A percentile compares a stretch with the other conserved stretches of the same genome.
Evolutionary conservation across 1,140 invertebrate species (phyloP).

Genomic region (Ips nitidus): DNA sequence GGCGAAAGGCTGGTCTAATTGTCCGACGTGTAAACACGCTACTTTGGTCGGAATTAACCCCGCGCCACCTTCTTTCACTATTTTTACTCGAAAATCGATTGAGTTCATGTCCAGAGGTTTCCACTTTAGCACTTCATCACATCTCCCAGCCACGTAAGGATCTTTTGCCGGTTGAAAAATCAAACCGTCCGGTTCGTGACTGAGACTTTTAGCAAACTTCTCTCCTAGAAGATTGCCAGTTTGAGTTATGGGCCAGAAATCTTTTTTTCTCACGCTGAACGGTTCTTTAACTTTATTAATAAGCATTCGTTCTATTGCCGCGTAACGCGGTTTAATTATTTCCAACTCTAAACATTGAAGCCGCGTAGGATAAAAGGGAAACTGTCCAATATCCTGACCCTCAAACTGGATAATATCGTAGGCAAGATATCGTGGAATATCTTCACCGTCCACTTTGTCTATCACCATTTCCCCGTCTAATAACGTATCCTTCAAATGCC

Average conservation of each 20-base stretch:
- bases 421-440: conserved; percentile 86
- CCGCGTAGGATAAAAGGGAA: conserved; percentile 74
- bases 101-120: conserved; percentile 93
- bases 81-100: conserved; percentile 91
- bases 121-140: conserved; percentile 92
- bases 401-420: conserved; percentile 94
- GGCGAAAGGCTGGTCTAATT: conserved; percentile 63
- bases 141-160: conserved; percentile 82
- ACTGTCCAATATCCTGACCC: conserved; percentile 74
- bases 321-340: conserved; percentile 67
- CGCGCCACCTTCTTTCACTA: conserved; percentile 68
- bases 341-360: conserved; percentile 75
- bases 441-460: conserved; percentile 73
- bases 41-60: conserved; percentile 77
- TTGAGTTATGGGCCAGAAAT: conserved; percentile 82
- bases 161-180: conserved; percentile 94
- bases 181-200: conserved; percentile 95
- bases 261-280: conserved; percentile 83
- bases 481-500: conserved; percentile 80
- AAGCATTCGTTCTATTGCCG: conserved; percentile 73
- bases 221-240: conserved; percentile 73
- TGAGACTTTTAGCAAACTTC: conserved; percentile 81
- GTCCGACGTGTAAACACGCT: conserved; percentile 80
- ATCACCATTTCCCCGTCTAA: conserved; percentile 98
- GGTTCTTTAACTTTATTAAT: conserved; percentile 80